Percentiles rank a stretch among this genome's conserved stretches.
Evolutionary conservation across 1,140 invertebrate genomes (phyloP).

Genomic region (Cheumatopsyche charites): DNA sequence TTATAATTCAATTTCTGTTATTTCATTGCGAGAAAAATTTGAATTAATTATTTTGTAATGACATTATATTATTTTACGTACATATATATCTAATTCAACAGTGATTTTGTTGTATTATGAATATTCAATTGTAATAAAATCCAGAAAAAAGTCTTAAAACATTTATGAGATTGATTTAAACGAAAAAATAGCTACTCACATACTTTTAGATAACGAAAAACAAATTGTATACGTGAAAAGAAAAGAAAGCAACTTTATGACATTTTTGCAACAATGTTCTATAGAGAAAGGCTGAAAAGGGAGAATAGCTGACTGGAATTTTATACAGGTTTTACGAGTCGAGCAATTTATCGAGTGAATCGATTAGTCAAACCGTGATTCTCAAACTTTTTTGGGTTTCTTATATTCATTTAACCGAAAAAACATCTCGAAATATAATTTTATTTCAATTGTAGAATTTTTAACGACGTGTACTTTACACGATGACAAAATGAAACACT

Average conservation of each 20-base stretch:
- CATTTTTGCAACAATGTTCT: conserved; percentile 9
- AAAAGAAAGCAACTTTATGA: neutral
- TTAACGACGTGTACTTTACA: too few species aligned
- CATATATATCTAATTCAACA: too few species aligned
- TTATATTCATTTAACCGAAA: neutral
- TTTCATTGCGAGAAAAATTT: too few species aligned
- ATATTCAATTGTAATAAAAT: too few species aligned
- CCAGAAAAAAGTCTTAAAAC: too few species aligned
- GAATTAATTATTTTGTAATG: too few species aligned
- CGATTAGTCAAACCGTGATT: neutral
- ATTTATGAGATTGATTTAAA: too few species aligned
- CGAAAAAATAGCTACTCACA: neutral
- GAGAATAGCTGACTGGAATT: neutral
- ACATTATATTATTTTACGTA: too few species aligned
- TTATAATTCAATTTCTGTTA: too few species aligned
- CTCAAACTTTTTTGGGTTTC: neutral
- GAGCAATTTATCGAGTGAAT: conserved; percentile 12
- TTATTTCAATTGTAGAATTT: neutral
- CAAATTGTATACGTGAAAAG: neutral
- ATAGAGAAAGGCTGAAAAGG: conserved; percentile 1
- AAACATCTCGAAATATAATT: neutral
- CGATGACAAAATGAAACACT: too few species aligned
- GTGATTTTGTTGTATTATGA: too few species aligned
- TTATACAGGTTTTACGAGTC: conserved; percentile 16
- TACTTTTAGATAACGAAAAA: too few species aligned